These are phyloP conservation scores for Xiphorhynchus elegans DNA, from an alignment of 2,113 vertebrate species.

Conservation along the genomic window DNA sequence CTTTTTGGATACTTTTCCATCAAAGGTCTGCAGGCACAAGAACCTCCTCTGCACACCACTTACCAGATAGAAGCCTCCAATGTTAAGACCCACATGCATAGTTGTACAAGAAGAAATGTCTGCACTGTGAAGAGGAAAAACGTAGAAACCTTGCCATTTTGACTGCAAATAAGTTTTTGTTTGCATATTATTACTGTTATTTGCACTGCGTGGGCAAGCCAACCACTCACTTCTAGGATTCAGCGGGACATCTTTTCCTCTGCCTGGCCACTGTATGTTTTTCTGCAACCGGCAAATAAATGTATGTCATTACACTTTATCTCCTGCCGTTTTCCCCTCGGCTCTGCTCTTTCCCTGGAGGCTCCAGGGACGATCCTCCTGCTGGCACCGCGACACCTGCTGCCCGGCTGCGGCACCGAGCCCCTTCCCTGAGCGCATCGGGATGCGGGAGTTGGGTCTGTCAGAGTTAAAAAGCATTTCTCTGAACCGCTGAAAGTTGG, in stretches of 20 bases:
- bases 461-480: not conserved
- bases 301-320: not conserved
- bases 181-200: not conserved
- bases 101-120: not conserved
- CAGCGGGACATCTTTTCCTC: not conserved
- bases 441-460: not conserved
- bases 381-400: not conserved
- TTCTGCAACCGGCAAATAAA: too few relatives aligned
- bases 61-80: not conserved
- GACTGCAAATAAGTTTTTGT: not conserved
- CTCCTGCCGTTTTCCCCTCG: accelerated
- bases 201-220: not conserved
- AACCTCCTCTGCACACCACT: not conserved
- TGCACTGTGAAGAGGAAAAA: not conserved
- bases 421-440: not conserved
- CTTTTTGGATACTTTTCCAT: not conserved
- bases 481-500: not conserved
- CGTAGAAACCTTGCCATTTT: not conserved
- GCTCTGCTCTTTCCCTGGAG: not conserved
- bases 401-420: not conserved
- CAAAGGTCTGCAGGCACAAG: not conserved
- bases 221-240: not conserved
- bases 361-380: not conserved
- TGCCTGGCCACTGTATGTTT: not conserved
- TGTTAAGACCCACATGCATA: not conserved